Conservation (phyloP, 2,797 vertebrate species). For the Furcifer pardalis region DNA sequence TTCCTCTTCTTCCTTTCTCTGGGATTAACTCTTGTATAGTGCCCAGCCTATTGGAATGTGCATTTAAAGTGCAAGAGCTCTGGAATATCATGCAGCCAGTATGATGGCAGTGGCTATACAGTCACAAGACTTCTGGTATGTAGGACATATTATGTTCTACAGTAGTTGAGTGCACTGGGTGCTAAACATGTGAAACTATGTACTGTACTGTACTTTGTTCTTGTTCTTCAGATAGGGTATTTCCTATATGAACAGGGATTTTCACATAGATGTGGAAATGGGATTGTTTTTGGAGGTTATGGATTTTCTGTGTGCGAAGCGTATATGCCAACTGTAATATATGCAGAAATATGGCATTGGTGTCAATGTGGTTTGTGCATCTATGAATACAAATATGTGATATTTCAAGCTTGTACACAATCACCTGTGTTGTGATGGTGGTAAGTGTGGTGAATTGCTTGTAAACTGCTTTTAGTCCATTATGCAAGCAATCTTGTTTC, state of each 20-base stretch:
- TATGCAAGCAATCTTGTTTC: background rate
- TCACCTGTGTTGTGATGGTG: background rate
- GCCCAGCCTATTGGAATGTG: background rate
- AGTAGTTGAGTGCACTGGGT: background rate
- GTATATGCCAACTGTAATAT: background rate
- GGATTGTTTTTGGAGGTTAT: background rate
- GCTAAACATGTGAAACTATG: background rate
- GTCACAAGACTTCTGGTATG: background rate
- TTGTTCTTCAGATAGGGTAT: background rate
- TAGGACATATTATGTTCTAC: background rate
- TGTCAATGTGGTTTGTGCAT: background rate
- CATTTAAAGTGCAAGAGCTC: background rate
- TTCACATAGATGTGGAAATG: background rate
- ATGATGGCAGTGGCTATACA: no score
- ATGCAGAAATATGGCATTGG: background rate
- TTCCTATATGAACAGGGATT: background rate
- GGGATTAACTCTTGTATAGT: constrained; percentile 58
- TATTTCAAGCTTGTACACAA: background rate
- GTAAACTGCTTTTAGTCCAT: background rate
- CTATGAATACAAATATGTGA: background rate
- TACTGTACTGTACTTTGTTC: background rate
- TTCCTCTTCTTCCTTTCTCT: constrained; percentile 48
- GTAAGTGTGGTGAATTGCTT: no score
- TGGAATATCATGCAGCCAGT: fast-evolving
- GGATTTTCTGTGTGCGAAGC: background rate